Conservation (phyloP, 2,113 vertebrate genomes). For the Chitala chitala region DNA sequence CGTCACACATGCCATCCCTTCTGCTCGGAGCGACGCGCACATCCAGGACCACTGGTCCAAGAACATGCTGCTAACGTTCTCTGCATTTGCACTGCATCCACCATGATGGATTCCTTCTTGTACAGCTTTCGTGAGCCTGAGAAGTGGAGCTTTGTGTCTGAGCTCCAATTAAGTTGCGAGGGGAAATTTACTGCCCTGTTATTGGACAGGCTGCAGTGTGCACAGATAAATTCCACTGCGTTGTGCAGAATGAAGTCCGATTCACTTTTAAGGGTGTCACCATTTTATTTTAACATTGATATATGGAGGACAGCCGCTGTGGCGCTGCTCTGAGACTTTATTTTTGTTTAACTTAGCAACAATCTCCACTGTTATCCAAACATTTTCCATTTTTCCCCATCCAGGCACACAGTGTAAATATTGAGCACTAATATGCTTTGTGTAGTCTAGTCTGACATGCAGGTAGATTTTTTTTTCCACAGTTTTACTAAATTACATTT, state of each 20-base stretch:
- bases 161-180: neutral
- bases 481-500: neutral
- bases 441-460: neutral
- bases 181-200: neutral
- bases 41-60: neutral
- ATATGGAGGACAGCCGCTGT: neutral
- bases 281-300: neutral
- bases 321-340: neutral
- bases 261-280: conserved; percentile 10
- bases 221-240: neutral
- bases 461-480: neutral
- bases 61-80: too few species aligned
- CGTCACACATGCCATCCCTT: neutral
- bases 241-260: neutral
- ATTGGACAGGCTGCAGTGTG: neutral
- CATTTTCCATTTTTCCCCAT: neutral
- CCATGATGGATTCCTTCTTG: neutral
- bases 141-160: neutral
- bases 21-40: neutral
- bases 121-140: neutral
- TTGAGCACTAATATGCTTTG: neutral
- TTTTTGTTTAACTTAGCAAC: conserved; percentile 14
- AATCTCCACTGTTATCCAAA: conserved; percentile 11
- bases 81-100: neutral
- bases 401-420: conserved; percentile 10